These are phyloP conservation scores for Muricea muricata DNA, from an alignment of 92 coral and sea anemone genomes.

Conservation along the genomic window DNA sequence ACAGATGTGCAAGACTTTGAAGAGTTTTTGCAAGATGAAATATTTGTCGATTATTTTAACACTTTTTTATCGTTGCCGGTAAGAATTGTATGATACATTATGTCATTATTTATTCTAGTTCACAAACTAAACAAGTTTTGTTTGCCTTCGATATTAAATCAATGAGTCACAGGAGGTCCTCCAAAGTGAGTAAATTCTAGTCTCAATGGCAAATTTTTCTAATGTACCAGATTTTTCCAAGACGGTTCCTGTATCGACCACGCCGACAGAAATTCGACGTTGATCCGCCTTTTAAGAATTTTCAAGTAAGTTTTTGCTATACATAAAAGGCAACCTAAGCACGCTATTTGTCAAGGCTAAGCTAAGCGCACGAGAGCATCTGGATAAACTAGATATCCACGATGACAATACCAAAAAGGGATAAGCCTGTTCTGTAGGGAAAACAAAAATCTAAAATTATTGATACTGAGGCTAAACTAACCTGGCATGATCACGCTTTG, in stretches of 20 bases:
- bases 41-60: slow-evolving; percentile 88
- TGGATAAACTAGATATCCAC: no score
- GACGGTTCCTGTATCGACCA: slow-evolving; percentile 31
- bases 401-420: no score
- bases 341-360: not conserved
- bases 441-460: no score
- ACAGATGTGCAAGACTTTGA: slow-evolving; percentile 41
- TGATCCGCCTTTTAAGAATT: slow-evolving; percentile 27
- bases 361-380: no score
- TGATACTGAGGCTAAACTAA: no score
- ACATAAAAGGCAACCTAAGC: no score
- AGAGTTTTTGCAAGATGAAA: slow-evolving; percentile 61
- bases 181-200: no score
- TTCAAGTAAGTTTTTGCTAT: slow-evolving; percentile 31
- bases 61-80: slow-evolving; percentile 96
- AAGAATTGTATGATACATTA: not conserved
- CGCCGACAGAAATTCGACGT: slow-evolving; percentile 27
- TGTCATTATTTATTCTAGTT: not conserved
- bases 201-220: not conserved
- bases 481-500: no score
- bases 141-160: not conserved
- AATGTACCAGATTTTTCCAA: slow-evolving; percentile 7
- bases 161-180: no score
- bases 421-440: no score
- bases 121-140: not conserved